Percentiles rank a stretch among this genome's conserved stretches.
Conservation (phyloP, 2,797 vertebrate genomes). For the Sebastes wilsoni region DNA sequence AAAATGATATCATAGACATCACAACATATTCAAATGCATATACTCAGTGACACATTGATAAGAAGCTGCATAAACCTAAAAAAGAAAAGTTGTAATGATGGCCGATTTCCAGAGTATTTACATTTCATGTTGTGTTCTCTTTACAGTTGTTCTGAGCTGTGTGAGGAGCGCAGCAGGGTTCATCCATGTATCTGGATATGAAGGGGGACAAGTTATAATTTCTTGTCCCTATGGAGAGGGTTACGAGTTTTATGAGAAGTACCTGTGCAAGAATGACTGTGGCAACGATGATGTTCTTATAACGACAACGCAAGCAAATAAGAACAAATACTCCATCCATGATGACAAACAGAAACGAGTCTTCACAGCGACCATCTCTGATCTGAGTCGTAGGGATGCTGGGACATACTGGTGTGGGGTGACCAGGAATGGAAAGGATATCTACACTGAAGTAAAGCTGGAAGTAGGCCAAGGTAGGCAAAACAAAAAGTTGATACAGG, state of each 20-base stretch:
- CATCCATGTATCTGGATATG: slow-evolving; percentile 35
- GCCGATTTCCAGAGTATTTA: background rate
- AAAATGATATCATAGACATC: background rate
- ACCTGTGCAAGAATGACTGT: slow-evolving; percentile 63
- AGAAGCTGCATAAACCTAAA: too few relatives aligned
- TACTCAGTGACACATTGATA: background rate
- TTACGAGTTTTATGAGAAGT: slow-evolving; percentile 56
- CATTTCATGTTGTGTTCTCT: background rate
- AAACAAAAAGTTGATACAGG: too few relatives aligned
- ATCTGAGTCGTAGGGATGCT: background rate
- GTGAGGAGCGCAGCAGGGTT: background rate
- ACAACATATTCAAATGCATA: background rate
- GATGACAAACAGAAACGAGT: slow-evolving; percentile 7
- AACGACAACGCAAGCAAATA: background rate
- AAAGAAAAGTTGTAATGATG: background rate
- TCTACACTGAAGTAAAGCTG: slow-evolving; percentile 48
- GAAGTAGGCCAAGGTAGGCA: slow-evolving; percentile 31
- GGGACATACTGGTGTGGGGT: slow-evolving; percentile 64
- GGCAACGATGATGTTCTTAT: slow-evolving; percentile 9
- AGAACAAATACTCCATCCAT: slow-evolving; percentile 27
- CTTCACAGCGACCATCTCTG: slow-evolving; percentile 36
- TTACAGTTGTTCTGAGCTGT: slow-evolving; percentile 25
- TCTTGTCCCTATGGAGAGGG: background rate
- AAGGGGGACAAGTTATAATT: slow-evolving; percentile 4
- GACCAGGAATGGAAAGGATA: background rate